A percentile compares a stretch with the other conserved stretches of the same genome.
These are phyloP conservation scores for Platycercus adscitus DNA, from an alignment of 2,113 vertebrate genomes.

Conservation along the genomic window DNA sequence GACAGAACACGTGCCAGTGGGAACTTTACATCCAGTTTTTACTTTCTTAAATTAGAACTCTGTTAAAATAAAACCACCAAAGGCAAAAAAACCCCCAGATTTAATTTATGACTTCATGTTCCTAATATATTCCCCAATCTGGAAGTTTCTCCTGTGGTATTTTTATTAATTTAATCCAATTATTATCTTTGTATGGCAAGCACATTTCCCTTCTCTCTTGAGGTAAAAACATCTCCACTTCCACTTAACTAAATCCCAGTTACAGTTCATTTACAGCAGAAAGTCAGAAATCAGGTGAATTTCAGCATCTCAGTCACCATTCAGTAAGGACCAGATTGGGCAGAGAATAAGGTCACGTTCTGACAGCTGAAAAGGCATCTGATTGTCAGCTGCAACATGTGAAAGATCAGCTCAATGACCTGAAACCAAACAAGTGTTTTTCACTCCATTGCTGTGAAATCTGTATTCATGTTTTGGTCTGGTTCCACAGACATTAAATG, in stretches of 20 bases:
- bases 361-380: background rate
- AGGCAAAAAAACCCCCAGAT: background rate
- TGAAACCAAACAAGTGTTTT: constrained; percentile 2
- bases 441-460: background rate
- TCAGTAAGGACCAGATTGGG: background rate
- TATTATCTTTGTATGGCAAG: background rate
- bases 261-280: background rate
- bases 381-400: background rate
- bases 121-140: background rate
- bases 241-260: background rate
- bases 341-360: background rate
- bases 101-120: background rate
- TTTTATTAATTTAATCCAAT: background rate
- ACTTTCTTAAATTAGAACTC: background rate
- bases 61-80: background rate
- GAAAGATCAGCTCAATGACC: background rate
- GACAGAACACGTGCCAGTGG: background rate
- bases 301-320: background rate
- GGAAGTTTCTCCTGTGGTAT: background rate
- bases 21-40: background rate
- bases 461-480: background rate
- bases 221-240: background rate
- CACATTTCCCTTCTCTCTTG: background rate
- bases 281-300: background rate
- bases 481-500: background rate